Base-by-base conservation (phyloP, 2,888 invertebrate genomes). In the Macrophya alboannulata region DNA sequence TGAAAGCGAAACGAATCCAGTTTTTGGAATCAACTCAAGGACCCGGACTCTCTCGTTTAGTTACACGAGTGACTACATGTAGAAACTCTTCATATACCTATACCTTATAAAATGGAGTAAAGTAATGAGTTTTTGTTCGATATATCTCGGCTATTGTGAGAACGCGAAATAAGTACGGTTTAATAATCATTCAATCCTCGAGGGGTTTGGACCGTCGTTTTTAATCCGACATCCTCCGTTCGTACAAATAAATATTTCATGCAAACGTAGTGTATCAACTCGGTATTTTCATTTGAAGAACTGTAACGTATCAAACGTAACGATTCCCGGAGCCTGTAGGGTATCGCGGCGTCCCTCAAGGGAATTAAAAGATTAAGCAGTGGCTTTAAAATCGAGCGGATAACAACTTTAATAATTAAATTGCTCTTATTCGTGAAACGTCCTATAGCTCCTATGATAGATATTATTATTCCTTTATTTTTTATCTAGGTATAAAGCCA, bases 361-460 rank as follows among this genome's bases (percentile, higher is more conserved):
- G 88, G 88, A 88, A 89, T 90, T 88, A 89, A 87, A 86, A 86
- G 88, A 90, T 90, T 89, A 89, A 88, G 88, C 87, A 88, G 85
- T 85, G 55, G 74, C 76, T 85, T 71, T n/a, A 55, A 74, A 84
- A 59, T 89, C 88, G 85, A 87, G 87, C 86, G 88, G 88, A 88
- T 90, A 87, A 89, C 89, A 88, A 89, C 86, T 88, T 90, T 89
- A 89, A 90, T 90, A 88, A 90, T 89, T 88, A 88, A 89, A 89
- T 88, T 89, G 86, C 87, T 83, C 48, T 12, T n/a, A n/a, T 81
- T 21, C 25, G 43, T 51, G 81, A 71, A 51, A n/a, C n/a, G n/a
- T n/a, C 43, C 77, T 9, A 25, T 17, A n/a, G 43, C 43, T 81
- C 21, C n/a, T 31, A 3, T 8, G 21, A 21, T 45, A 6, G 2